phyloP scores from a whole-genome alignment of 2,888 invertebrate species.

The Tetranychus truncatus region DNA sequence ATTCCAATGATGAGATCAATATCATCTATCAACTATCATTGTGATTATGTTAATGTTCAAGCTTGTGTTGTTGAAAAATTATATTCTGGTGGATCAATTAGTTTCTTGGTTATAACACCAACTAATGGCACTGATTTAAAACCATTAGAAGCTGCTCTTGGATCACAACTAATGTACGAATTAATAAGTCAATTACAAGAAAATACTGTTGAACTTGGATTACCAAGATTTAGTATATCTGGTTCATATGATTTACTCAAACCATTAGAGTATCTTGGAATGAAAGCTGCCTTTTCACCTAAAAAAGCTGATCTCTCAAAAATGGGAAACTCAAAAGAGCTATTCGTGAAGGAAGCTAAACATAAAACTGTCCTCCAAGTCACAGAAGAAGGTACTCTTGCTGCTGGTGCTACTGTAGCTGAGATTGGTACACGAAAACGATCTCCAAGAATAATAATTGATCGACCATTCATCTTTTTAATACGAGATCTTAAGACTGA shows the following conservation, averaged over 20 bases:
- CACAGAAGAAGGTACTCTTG: conserved; percentile 8
- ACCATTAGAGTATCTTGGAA: conserved; percentile 12
- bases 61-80: conserved; percentile 4
- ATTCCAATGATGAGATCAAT: conserved; percentile 2
- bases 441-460: not conserved
- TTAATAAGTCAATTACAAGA: not conserved
- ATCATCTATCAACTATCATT: not conserved
- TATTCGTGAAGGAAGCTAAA: conserved; percentile 9
- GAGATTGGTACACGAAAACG: conserved; percentile 9
- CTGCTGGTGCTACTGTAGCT: not conserved
- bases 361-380: conserved; percentile 10
- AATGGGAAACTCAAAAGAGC: conserved; percentile 4
- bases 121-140: not conserved
- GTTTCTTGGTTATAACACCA: not conserved
- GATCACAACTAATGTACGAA: not conserved
- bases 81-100: conserved; percentile 5
- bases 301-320: conserved; percentile 11
- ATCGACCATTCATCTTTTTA: conserved; percentile 10
- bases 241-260: not conserved
- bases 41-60: not conserved
- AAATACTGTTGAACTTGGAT: not conserved
- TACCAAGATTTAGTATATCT: not conserved
- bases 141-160: not conserved
- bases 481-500: conserved; percentile 4
- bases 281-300: conserved; percentile 7